A percentile compares a stretch with the other conserved stretches of the same genome.
These are phyloP conservation scores for Takifugu ocellatus DNA, from an alignment of 2,797 vertebrate genomes.

Conservation along the genomic window DNA sequence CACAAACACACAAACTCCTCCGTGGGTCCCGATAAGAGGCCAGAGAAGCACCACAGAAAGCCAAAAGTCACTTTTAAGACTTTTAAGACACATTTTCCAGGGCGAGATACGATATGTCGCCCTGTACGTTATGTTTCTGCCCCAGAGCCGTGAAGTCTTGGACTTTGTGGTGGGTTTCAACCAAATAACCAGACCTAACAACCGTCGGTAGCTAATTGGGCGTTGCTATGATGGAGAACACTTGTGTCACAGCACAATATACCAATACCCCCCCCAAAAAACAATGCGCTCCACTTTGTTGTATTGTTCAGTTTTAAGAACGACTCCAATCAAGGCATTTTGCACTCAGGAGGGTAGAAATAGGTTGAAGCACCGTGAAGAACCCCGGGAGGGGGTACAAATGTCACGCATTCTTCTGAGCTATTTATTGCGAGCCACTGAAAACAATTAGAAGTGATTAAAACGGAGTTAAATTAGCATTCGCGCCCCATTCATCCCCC, in stretches of 20 bases:
- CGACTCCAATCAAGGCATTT: constrained; percentile 57
- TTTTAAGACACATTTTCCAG: too few species aligned
- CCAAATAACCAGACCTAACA: too few species aligned
- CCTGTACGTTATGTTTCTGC: too few species aligned
- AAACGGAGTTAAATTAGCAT: constrained; percentile 61
- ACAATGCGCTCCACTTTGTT: neutral
- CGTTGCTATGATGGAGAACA: too few species aligned
- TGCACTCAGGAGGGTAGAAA: constrained; percentile 9
- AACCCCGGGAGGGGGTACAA: constrained; percentile 11
- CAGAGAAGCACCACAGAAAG: too few species aligned
- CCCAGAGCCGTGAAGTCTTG: too few species aligned
- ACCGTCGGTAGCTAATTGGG: too few species aligned
- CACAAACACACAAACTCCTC: constrained; percentile 10
- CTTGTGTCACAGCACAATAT: too few species aligned
- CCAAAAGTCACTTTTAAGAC: too few species aligned
- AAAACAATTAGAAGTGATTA: constrained; percentile 75
- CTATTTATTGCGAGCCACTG: constrained; percentile 59
- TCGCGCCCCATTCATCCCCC: constrained; percentile 17
- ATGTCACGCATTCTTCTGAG: constrained; percentile 26
- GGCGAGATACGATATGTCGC: too few species aligned
- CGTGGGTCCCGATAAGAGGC: too few species aligned
- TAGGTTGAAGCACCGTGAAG: neutral
- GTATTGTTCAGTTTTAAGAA: constrained; percentile 29
- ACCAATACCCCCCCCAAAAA: constrained; percentile 13
- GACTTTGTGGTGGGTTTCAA: too few species aligned